phyloP scores from a whole-genome alignment of 1,140 invertebrate genomes.

The Dinoponera quadriceps region DNA sequence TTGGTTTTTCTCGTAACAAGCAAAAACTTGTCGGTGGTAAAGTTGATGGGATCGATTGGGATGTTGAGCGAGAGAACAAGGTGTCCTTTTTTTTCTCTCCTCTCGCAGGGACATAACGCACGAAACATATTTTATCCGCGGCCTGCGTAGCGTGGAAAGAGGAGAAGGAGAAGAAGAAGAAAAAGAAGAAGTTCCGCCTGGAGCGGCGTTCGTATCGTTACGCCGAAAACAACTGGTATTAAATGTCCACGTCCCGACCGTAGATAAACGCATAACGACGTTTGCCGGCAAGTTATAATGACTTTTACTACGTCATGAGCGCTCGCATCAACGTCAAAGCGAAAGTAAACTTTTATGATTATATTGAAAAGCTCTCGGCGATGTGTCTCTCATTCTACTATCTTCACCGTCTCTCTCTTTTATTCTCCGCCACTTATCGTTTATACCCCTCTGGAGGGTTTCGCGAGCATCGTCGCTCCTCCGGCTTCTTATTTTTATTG shows the following conservation, averaged over 20 bases:
- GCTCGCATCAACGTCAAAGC: slow-evolving; percentile 58
- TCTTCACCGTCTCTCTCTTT: no score
- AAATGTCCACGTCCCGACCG: slow-evolving; percentile 40
- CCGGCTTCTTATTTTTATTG: slow-evolving; percentile 47
- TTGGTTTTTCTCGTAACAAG: no score
- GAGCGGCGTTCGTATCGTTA: slow-evolving; percentile 9
- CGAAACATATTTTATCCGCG: slow-evolving; percentile 22
- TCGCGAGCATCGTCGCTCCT: slow-evolving; percentile 11
- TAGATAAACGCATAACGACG: slow-evolving; percentile 53
- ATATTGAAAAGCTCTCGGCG: slow-evolving; percentile 62
- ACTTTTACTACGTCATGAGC: slow-evolving; percentile 58
- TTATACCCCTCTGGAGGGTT: slow-evolving; percentile 47
- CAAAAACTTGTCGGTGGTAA: no score
- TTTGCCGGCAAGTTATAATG: slow-evolving; percentile 63
- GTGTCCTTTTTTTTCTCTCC: no score
- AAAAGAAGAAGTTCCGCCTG: slow-evolving; percentile 1
- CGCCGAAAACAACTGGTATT: slow-evolving; percentile 54
- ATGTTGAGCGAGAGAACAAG: no score
- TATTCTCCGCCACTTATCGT: slow-evolving; percentile 41
- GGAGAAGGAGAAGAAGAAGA: no score
- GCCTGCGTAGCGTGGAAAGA: no score
- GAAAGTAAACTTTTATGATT: slow-evolving; percentile 65
- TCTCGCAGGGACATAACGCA: background rate
- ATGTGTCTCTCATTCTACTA: slow-evolving; percentile 24
- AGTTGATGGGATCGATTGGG: no score